Percentiles rank a stretch among this genome's conserved stretches.
phyloP scores from a whole-genome alignment of 2,888 invertebrate species.

The Oeneis ivallda region DNA sequence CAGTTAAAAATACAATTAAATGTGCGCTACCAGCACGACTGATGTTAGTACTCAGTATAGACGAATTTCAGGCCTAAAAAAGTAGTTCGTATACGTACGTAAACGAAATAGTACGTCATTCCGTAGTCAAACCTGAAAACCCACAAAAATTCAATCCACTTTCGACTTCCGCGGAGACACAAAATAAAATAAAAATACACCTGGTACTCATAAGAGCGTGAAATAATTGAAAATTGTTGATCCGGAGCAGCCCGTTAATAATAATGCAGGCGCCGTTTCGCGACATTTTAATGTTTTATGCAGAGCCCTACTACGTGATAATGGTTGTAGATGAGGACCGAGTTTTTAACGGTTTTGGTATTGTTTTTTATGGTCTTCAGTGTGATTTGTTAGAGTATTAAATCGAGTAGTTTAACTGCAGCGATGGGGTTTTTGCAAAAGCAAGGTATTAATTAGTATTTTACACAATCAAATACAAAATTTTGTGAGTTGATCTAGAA shows the following conservation, averaged over 20 bases:
- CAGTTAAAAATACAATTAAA: too few species aligned
- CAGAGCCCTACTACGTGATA: conserved; percentile 73
- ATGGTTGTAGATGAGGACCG: conserved; percentile 68
- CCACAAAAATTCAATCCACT: conserved; percentile 28
- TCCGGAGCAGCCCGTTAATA: conserved; percentile 63
- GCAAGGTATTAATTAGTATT: too few species aligned
- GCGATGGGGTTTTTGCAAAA: too few species aligned
- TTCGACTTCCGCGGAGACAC: conserved; percentile 15
- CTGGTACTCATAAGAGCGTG: conserved; percentile 48
- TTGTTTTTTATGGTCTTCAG: conserved; percentile 56
- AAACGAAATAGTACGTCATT: neutral
- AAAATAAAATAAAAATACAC: conserved; percentile 40
- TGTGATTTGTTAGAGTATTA: neutral
- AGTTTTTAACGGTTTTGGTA: conserved; percentile 60
- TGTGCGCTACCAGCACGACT: too few species aligned
- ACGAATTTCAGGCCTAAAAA: too few species aligned
- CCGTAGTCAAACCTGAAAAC: neutral
- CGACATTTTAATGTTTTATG: conserved; percentile 77
- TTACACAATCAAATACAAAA: too few species aligned
- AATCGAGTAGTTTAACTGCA: neutral
- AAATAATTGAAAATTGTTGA: conserved; percentile 73
- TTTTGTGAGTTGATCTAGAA: too few species aligned
- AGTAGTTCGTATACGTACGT: too few species aligned
- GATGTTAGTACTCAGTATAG: too few species aligned
- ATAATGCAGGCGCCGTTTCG: conserved; percentile 61